These are phyloP conservation scores for Xestobium rufovillosum DNA, from an alignment of 2,888 invertebrate genomes.

Conservation along the genomic window DNA sequence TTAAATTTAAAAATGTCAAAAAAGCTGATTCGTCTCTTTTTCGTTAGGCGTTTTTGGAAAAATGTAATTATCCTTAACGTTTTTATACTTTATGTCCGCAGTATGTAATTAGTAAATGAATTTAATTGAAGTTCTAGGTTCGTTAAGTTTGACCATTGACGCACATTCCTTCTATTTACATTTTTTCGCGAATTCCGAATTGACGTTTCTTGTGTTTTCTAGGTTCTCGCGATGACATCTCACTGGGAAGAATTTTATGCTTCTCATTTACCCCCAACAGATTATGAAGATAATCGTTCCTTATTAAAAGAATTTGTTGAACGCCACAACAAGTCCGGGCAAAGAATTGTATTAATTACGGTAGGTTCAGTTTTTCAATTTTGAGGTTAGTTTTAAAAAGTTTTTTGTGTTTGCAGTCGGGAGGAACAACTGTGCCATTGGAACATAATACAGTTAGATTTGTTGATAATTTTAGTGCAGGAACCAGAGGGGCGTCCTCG, in stretches of 20 bases:
- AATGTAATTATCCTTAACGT: no score
- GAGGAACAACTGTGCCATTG: conserved; percentile 93
- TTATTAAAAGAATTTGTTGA: conserved; percentile 68
- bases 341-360: conserved; percentile 70
- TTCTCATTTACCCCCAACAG: conserved; percentile 66
- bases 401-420: conserved; percentile 58
- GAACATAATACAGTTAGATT: conserved; percentile 97
- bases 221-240: conserved; percentile 35
- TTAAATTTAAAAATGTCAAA: no score
- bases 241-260: conserved; percentile 84
- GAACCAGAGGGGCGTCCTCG: conserved; percentile 89
- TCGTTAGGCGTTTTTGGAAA: no score
- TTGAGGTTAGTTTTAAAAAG: conserved; percentile 6
- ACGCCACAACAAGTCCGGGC: conserved; percentile 58
- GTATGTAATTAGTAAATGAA: no score
- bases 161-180: no score
- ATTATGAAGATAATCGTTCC: conserved; percentile 66
- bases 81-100: no score
- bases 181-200: conserved; percentile 2
- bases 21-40: no score
- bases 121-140: no score
- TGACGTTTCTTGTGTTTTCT: conserved; percentile 4
- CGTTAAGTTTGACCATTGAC: no score
- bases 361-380: conserved; percentile 46
- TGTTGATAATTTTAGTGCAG: conserved; percentile 98